These are phyloP conservation scores for Oeneis ivallda DNA, from an alignment of 2,888 invertebrate species.

Conservation along the genomic window DNA sequence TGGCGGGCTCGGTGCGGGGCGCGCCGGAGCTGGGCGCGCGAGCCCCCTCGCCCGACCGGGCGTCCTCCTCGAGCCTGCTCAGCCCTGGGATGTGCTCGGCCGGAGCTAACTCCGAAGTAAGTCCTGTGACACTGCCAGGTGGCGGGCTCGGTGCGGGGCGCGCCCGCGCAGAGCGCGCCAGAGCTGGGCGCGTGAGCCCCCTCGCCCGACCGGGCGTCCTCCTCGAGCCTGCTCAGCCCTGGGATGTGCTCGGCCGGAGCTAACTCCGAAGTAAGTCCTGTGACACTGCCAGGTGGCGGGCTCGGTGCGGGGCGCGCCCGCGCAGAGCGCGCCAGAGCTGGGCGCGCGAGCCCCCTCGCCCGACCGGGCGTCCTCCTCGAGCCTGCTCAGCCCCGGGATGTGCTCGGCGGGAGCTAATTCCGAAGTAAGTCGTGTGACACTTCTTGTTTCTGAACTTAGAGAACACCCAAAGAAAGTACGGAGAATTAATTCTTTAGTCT, in stretches of 20 bases:
- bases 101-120: slow-evolving; percentile 83
- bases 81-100: slow-evolving; percentile 88
- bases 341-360: slow-evolving; percentile 71
- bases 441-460: neutral
- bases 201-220: slow-evolving; percentile 70
- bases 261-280: slow-evolving; percentile 66
- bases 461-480: no score
- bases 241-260: slow-evolving; percentile 89
- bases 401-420: slow-evolving; percentile 91
- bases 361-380: slow-evolving; percentile 72
- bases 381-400: slow-evolving; percentile 84
- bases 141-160: slow-evolving; percentile 49
- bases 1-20: slow-evolving; percentile 49
- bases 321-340: slow-evolving; percentile 68
- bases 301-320: slow-evolving; percentile 53
- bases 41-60: slow-evolving; percentile 69
- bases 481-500: no score
- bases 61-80: slow-evolving; percentile 77
- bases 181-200: slow-evolving; percentile 70
- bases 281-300: slow-evolving; percentile 48
- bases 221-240: slow-evolving; percentile 83
- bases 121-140: slow-evolving; percentile 46
- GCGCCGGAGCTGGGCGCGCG: slow-evolving; percentile 71
- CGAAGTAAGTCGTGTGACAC: slow-evolving; percentile 80
- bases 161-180: slow-evolving; percentile 65